Evolutionary conservation across 2,797 vertebrate species (phyloP).

Genomic region (Falco cherrug): DNA sequence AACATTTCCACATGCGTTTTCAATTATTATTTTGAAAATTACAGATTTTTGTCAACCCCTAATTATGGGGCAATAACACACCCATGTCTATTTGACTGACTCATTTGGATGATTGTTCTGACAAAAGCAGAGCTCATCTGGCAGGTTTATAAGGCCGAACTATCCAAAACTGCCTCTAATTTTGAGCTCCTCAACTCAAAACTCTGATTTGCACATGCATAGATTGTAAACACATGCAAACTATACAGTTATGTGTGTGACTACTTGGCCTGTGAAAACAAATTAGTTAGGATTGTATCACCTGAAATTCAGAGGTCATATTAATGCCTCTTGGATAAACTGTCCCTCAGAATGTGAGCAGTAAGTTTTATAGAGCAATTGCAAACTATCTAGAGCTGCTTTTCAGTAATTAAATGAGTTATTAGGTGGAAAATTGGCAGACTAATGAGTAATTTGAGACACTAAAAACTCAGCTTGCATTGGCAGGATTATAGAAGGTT

Average conservation of each 20-base stretch:
- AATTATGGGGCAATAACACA: slow-evolving; percentile 66
- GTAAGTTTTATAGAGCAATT: slow-evolving; percentile 28
- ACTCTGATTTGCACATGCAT: neutral
- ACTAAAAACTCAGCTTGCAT: slow-evolving; percentile 12
- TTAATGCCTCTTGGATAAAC: slow-evolving; percentile 15
- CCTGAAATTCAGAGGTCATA: slow-evolving; percentile 15
- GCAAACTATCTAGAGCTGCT: slow-evolving; percentile 17
- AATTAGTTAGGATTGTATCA: neutral
- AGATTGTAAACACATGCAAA: neutral
- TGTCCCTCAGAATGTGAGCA: neutral
- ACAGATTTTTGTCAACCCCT: slow-evolving; percentile 68
- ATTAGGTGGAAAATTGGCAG: slow-evolving; percentile 56
- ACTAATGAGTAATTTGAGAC: slow-evolving; percentile 33
- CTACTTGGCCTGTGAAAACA: neutral
- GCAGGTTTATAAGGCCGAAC: slow-evolving; percentile 20
- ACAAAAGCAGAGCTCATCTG: slow-evolving; percentile 61
- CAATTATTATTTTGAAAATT: slow-evolving; percentile 76
- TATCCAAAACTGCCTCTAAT: slow-evolving; percentile 17
- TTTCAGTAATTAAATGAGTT: slow-evolving; percentile 58
- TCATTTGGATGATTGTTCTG: slow-evolving; percentile 68
- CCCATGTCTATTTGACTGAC: slow-evolving; percentile 64
- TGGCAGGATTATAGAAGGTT: slow-evolving; percentile 13
- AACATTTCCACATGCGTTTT: slow-evolving; percentile 49
- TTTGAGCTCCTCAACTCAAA: neutral
- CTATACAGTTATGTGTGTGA: neutral